Evolutionary conservation across 2,113 vertebrate species (phyloP), one percentile per base, ranked within the genome.

Genomic region (Tupaia chinensis): DNA sequence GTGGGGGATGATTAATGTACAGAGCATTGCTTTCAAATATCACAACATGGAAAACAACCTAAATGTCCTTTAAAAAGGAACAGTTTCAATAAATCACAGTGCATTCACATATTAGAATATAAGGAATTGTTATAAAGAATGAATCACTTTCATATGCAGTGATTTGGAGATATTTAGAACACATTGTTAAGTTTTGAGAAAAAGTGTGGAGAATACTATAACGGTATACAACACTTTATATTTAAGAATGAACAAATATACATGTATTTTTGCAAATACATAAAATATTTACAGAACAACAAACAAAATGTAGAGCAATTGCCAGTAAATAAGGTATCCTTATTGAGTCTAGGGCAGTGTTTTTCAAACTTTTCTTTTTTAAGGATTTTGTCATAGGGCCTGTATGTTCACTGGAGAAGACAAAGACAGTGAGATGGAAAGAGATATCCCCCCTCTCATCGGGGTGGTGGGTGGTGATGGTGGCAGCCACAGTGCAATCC

Each of bases 21-120:
- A 77, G 44, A 76, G 7, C 32, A 96, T 82, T 60, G 61, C 25
- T 87, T 56, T 77, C 34, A 83, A 87, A 88, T 92, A 77, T 9
- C 20, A 63, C 86, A 82, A 91, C 34, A 56, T 16, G 27, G 34
- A 70, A 79, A 77, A 81, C 22, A 82, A 87, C 34, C 22, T 34
- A 77, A 81, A 77, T 91, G 56, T 81, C 58, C 70, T 87, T 90
- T 87, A 44, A 87, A n/a, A 87, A 25, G 29, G 58, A 81, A 80
- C 14, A 65, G 34, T 87, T 44, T 58, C 29, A 87, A 58, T 91
- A 82, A 87, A 77, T 95, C 63, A 74, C 58, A 53, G 16, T 76
- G 11, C 23, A 20, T 34, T 56, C n/a, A 69, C 13, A 63, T 74
- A 92, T 7, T 83, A 23, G 7, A 66, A 25, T 77, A 77, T 23